Evolutionary conservation across 2,797 vertebrate species (phyloP).

Genomic region (Artibeus lituratus): DNA sequence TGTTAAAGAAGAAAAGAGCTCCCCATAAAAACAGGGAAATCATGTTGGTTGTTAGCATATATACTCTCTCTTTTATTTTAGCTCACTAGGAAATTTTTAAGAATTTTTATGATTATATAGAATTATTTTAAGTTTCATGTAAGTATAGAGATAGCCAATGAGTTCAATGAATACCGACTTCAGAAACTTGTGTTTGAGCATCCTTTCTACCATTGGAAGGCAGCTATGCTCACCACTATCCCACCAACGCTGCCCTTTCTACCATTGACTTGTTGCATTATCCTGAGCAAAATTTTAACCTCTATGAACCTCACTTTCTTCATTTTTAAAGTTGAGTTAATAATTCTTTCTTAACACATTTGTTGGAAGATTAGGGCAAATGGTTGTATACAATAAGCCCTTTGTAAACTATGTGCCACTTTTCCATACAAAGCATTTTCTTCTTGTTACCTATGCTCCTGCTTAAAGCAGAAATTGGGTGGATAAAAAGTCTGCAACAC

Average conservation of each 20-base stretch:
- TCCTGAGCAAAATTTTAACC: background rate
- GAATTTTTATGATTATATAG: background rate
- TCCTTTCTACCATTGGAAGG: constrained; percentile 78
- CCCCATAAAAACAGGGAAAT: background rate
- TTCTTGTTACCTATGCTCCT: background rate
- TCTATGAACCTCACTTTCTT: background rate
- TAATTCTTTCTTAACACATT: background rate
- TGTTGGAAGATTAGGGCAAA: background rate
- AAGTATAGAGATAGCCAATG: background rate
- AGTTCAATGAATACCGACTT: background rate
- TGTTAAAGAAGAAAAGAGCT: background rate
- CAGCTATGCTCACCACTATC: constrained; percentile 87
- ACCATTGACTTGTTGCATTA: background rate
- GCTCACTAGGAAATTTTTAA: background rate
- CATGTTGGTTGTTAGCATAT: background rate
- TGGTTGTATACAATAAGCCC: background rate
- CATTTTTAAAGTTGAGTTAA: background rate
- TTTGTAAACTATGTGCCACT: background rate
- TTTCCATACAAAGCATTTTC: background rate
- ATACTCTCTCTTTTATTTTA: background rate
- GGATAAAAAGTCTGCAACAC: background rate
- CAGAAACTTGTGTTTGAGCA: background rate
- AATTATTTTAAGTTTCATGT: background rate
- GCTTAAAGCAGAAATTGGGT: background rate
- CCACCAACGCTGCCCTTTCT: constrained; percentile 78